Evolutionary conservation across 2,797 vertebrate genomes (phyloP).

Genomic region (Amphiprion clarkii): DNA sequence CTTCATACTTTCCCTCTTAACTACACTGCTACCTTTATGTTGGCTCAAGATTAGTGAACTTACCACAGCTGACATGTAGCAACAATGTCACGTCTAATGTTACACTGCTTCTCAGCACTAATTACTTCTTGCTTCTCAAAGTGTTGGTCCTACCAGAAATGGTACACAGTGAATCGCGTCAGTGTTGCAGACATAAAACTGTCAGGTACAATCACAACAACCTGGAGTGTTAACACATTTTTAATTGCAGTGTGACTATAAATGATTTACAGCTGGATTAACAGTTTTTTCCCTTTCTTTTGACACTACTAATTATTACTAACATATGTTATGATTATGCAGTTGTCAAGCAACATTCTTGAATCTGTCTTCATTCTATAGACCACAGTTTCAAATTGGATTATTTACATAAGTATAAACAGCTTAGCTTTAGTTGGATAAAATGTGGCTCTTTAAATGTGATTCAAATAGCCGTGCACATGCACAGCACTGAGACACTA

Average conservation of each 20-base stretch:
- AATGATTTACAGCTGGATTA: conserved; percentile 40
- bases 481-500: not conserved
- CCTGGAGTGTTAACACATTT: conserved; percentile 29
- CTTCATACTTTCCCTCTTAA: not conserved
- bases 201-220: conserved; percentile 29
- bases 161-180: not conserved
- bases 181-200: conserved; percentile 22
- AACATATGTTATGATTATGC: conserved; percentile 18
- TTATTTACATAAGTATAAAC: conserved; percentile 18
- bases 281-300: conserved; percentile 39
- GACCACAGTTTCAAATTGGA: not conserved
- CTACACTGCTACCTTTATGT: conserved; percentile 4
- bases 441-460: not conserved
- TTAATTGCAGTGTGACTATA: conserved; percentile 52
- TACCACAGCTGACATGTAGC: not conserved
- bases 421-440: not conserved
- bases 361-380: not conserved
- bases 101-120: conserved; percentile 28
- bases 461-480: not conserved
- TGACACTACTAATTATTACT: conserved; percentile 37
- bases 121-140: conserved; percentile 34
- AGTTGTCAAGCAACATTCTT: not conserved
- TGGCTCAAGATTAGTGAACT: conserved; percentile 24
- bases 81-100: conserved; percentile 22
- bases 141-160: conserved; percentile 18